Base-by-base conservation (phyloP, 1,140 invertebrate species). In the Copidosoma floridanum region DNA sequence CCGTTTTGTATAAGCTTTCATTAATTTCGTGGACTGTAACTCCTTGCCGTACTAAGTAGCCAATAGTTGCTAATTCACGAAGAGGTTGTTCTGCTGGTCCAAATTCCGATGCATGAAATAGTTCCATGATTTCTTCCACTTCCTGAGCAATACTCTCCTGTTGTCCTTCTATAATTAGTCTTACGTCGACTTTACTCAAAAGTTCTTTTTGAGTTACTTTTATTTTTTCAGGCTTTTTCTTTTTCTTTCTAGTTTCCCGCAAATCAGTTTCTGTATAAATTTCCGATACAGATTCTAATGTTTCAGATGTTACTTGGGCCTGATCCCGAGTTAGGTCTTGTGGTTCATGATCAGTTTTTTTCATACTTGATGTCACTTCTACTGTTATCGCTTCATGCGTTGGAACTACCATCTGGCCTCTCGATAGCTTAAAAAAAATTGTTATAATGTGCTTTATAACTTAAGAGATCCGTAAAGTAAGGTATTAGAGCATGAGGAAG, bases 21-120 rank as follows among this genome's bases (percentile, higher is more conserved):
- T 87, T 89, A 35, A 94, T 90, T 76, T 93, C 86, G 69, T 86
- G 86, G 11, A 87, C 86, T 8, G 86, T 85, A 18, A 92, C 83
- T 48, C 91, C 92, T 66, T 87, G 86, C 40, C 85, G 82, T 21
- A 92, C 74, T 58, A 93, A 80, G 66, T 88, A 87, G 23, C 89
- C 89, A 58, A 94, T 90, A 41, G 89, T 89, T 2, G 90, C 91
- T 29, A 94, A 77, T 81, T 94, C 91, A 55, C 88, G 76, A 43
- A 93, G 77, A 2, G 91, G 89, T 23, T 82, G 83, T 78, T 92
- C 87, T 16, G 89, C 90, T 12, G 86, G 85, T 0, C 89, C 90
- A 77, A 93, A 93, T 68, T 92, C 89, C 67, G 85, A 87, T 1
- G 85, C 88, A 63, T 88, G 85, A 7, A 92, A 82, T 1, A 86